Conservation (phyloP, 2,113 vertebrate species). For the Melanocharis versteri region DNA sequence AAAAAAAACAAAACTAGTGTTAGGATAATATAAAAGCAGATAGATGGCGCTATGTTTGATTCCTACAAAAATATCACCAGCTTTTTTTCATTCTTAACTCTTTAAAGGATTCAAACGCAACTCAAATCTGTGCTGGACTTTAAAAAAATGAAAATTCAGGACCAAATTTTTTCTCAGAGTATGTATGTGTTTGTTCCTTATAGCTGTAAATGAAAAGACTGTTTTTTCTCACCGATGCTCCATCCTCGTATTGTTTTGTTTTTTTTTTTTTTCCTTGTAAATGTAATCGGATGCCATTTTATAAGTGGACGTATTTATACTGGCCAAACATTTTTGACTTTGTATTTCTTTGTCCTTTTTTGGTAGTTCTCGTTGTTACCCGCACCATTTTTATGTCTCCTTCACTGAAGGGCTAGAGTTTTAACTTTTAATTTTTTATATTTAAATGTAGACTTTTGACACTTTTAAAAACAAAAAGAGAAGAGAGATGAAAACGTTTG, state of each 20-base stretch:
- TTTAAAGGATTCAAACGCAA: slow-evolving; percentile 97
- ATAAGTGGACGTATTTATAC: slow-evolving; percentile 99
- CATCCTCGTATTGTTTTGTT: slow-evolving; percentile 79
- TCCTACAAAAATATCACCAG: slow-evolving; percentile 96
- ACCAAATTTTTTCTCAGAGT: slow-evolving; percentile 94
- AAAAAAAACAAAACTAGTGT: slow-evolving; percentile 76
- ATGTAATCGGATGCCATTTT: slow-evolving; percentile 97
- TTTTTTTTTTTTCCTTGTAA: slow-evolving; percentile 83
- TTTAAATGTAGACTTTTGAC: slow-evolving; percentile 99
- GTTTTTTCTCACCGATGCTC: slow-evolving; percentile 83
- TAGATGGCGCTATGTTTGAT: slow-evolving; percentile 98
- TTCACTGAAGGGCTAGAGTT: slow-evolving; percentile 99
- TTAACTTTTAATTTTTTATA: slow-evolving; percentile 99
- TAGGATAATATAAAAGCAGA: slow-evolving; percentile 92
- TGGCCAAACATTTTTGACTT: slow-evolving; percentile 92
- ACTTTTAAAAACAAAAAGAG: slow-evolving; percentile 93
- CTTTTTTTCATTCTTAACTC: slow-evolving; percentile 94
- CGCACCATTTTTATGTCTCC: slow-evolving; percentile 94
- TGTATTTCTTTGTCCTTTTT: slow-evolving; percentile 72
- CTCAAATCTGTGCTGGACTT: slow-evolving; percentile 99
- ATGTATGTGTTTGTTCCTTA: slow-evolving; percentile 82
- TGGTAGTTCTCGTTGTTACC: slow-evolving; percentile 87
- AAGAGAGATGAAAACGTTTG: slow-evolving; percentile 95
- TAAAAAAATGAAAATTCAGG: slow-evolving; percentile 86
- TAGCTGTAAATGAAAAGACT: slow-evolving; percentile 85